Evolutionary conservation across 2,888 invertebrate genomes (phyloP).

Genomic region (Catocala fraxini): DNA sequence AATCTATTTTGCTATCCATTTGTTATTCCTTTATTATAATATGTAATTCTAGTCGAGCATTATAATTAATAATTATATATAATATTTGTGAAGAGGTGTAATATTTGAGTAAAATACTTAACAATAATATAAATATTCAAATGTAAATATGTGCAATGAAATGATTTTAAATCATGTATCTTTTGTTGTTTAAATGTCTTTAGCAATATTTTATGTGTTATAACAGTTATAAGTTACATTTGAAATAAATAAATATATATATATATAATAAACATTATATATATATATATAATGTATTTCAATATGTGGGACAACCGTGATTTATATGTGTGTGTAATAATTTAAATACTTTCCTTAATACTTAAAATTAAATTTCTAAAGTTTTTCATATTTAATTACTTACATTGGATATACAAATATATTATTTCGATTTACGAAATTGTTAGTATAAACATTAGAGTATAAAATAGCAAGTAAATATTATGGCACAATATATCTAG

Average conservation of each 20-base stretch:
- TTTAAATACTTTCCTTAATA: constrained; percentile 14
- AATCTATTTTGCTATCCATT: constrained; percentile 2
- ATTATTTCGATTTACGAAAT: constrained; percentile 13
- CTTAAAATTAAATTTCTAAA: constrained; percentile 20
- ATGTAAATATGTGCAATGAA: constrained; percentile 6
- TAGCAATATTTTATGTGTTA: too few relatives aligned
- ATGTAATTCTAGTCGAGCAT: constrained; percentile 38
- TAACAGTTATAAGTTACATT: background rate
- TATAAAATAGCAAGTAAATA: constrained; percentile 27
- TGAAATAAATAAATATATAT: background rate
- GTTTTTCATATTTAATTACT: constrained; percentile 3
- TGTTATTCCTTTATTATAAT: background rate
- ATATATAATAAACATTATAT: background rate
- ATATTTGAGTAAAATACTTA: constrained; percentile 4
- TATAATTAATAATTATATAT: constrained; percentile 8
- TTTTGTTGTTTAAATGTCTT: background rate
- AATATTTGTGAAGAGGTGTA: constrained; percentile 2
- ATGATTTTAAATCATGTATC: background rate
- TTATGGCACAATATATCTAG: constrained; percentile 38
- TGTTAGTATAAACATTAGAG: constrained; percentile 16
- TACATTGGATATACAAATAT: constrained; percentile 18
- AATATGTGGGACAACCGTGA: constrained; percentile 39
- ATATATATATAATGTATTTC: background rate
- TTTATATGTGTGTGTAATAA: constrained; percentile 45
- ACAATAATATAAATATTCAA: background rate